phyloP scores from a whole-genome alignment of 2,113 vertebrate species.

The Cyanoliseus patagonus region DNA sequence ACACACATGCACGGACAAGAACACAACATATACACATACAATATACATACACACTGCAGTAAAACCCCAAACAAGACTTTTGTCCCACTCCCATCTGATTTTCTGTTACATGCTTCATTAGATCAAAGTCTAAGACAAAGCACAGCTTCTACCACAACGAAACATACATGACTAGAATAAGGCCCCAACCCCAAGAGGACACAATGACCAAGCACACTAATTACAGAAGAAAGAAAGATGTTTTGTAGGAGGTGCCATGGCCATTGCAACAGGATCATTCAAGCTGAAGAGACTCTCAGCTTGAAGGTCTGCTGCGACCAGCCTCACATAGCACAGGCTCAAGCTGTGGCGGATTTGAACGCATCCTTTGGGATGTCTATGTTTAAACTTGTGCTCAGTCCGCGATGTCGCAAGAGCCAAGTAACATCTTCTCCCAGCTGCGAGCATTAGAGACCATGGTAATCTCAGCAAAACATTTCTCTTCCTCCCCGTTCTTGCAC shows the following conservation, averaged over 20 bases:
- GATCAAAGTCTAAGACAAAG: not conserved
- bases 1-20: rapidly evolving
- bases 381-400: not conserved
- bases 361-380: not conserved
- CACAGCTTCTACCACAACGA: not conserved
- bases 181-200: not conserved
- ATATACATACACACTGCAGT: rapidly evolving
- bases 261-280: not conserved
- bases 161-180: not conserved
- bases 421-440: not conserved
- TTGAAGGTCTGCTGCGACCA: not conserved
- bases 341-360: rapidly evolving
- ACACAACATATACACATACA: not conserved
- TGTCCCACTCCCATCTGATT: not conserved
- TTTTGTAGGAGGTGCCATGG: not conserved
- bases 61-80: not conserved
- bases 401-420: not conserved
- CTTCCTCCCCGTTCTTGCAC: not conserved
- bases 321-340: not conserved
- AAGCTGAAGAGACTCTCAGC: rapidly evolving
- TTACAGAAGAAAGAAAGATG: not conserved
- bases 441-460: not conserved
- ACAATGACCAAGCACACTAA: rapidly evolving
- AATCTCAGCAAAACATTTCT: not conserved
- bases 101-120: rapidly evolving